Conservation (phyloP, 2,888 invertebrate species). For the Nudaria mundana region DNA sequence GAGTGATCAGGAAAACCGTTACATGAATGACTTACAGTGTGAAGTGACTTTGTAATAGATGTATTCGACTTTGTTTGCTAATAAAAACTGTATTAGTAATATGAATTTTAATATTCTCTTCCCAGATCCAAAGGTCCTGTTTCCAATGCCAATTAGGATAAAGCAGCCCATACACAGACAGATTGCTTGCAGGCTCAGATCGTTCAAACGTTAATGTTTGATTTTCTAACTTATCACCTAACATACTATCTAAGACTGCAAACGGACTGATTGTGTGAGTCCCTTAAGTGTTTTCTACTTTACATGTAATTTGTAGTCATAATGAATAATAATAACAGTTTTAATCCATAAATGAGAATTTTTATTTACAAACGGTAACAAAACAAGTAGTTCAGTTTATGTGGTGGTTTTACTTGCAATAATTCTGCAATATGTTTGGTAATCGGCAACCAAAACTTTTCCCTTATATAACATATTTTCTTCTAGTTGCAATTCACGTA, state of each 20-base stretch:
- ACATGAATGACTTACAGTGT: slow-evolving; percentile 47
- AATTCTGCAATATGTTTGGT: slow-evolving; percentile 69
- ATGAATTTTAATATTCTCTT: slow-evolving; percentile 52
- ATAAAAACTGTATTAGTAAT: slow-evolving; percentile 63
- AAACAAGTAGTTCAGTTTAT: too few relatives aligned
- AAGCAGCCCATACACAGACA: too few relatives aligned
- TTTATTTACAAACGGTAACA: slow-evolving; percentile 5
- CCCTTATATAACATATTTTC: slow-evolving; percentile 65
- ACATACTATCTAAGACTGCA: too few relatives aligned
- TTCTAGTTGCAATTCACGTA: slow-evolving; percentile 58
- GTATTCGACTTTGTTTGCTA: slow-evolving; percentile 51
- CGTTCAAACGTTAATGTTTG: too few relatives aligned
- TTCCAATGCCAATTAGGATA: slow-evolving; percentile 41
- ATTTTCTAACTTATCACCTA: too few relatives aligned
- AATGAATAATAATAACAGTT: slow-evolving; percentile 18
- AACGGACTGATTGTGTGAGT: too few relatives aligned
- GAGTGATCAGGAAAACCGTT: slow-evolving; percentile 56
- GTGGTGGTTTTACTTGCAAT: slow-evolving; percentile 42
- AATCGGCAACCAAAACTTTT: slow-evolving; percentile 70
- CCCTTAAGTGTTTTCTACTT: slow-evolving; percentile 12
- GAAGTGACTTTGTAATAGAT: slow-evolving; percentile 54
- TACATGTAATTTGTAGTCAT: slow-evolving; percentile 3
- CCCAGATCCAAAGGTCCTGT: slow-evolving; percentile 73
- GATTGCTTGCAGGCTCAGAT: too few relatives aligned
- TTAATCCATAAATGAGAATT: background rate